A percentile compares a stretch with the other conserved stretches of the same genome.
These are phyloP conservation scores for Pachycephus smyrnensis DNA, from an alignment of 2,888 invertebrate genomes.

Conservation along the genomic window DNA sequence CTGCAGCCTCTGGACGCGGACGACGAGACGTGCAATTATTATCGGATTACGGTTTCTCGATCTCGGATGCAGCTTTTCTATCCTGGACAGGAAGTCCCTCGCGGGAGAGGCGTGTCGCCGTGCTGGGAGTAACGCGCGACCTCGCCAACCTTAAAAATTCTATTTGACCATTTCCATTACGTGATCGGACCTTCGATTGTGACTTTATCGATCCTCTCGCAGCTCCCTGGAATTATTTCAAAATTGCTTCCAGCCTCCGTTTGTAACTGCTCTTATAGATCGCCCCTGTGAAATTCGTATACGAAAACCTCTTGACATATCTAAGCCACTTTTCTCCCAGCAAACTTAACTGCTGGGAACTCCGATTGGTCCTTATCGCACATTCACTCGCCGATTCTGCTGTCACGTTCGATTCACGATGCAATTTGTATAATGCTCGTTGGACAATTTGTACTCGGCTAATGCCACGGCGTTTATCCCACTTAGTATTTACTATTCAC, in stretches of 20 bases:
- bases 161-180: background rate
- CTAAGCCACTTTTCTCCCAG: constrained; percentile 34
- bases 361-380: constrained; percentile 29
- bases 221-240: background rate
- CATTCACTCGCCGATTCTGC: constrained; percentile 30
- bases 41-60: background rate
- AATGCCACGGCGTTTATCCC: background rate
- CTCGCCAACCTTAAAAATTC: background rate
- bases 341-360: constrained; percentile 33
- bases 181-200: background rate
- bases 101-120: background rate
- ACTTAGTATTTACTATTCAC: background rate
- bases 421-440: constrained; percentile 28
- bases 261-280: background rate
- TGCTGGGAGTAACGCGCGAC: background rate
- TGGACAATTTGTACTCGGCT: background rate
- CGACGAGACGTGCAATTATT: background rate
- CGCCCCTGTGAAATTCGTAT: background rate
- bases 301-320: background rate
- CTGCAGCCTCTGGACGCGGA: background rate
- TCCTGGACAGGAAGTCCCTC: background rate
- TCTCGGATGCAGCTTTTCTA: background rate
- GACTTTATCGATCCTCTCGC: background rate
- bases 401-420: constrained; percentile 29
- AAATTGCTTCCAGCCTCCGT: background rate